phyloP scores from a whole-genome alignment of 2,888 invertebrate genomes.

The Dugesia japonica region DNA sequence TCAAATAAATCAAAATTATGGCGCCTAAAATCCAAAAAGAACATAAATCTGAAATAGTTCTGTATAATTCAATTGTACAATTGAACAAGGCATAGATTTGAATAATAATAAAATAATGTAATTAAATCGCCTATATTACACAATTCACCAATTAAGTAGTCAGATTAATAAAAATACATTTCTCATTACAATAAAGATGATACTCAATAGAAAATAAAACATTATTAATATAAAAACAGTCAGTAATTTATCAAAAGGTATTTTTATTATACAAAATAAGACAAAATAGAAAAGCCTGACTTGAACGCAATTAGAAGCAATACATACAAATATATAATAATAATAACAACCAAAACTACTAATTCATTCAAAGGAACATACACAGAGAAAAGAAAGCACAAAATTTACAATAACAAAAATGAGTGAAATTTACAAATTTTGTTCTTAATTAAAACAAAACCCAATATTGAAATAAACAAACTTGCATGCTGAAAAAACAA shows the following conservation, averaged over 20 bases:
- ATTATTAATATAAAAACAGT: neutral
- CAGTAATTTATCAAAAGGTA: neutral
- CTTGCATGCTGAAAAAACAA: neutral
- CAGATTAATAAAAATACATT: neutral
- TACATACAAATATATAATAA: neutral
- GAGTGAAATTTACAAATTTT: slow-evolving; percentile 1
- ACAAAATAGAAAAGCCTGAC: neutral
- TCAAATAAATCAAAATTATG: slow-evolving; percentile 5
- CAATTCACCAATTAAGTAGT: neutral
- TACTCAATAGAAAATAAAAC: neutral
- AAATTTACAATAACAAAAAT: neutral
- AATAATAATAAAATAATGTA: neutral
- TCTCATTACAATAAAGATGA: neutral
- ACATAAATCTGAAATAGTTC: slow-evolving; percentile 16
- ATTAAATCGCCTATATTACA: neutral
- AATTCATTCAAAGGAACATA: neutral
- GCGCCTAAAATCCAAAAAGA: neutral
- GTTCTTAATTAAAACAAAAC: neutral
- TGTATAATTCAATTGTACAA: slow-evolving; percentile 3
- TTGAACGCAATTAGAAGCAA: neutral
- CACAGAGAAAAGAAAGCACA: neutral
- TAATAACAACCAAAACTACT: neutral
- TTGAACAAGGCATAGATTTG: neutral
- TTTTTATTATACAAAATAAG: neutral
- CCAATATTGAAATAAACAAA: neutral